These are phyloP conservation scores for Theonella swinhoei DNA, from an alignment of 37 sponge, comb jelly and placozoan species.

Conservation along the genomic window DNA sequence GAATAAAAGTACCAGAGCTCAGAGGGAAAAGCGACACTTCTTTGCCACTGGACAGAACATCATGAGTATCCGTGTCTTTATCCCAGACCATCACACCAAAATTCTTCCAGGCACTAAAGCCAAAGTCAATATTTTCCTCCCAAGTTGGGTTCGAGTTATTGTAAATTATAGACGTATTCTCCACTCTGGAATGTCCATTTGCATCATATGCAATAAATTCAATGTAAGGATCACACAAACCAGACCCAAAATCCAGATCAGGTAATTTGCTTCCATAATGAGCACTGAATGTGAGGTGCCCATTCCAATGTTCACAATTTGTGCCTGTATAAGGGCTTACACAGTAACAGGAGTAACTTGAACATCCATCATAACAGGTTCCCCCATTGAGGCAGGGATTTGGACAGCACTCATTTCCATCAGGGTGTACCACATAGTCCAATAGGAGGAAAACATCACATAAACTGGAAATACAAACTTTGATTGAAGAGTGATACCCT, in stretches of 20 bases:
- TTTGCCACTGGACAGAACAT: background rate
- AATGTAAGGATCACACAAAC: background rate
- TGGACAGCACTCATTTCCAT: conserved; percentile 3
- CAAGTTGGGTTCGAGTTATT: background rate
- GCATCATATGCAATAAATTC: background rate
- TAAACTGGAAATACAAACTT: no score
- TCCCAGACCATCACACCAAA: background rate
- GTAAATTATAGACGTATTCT: background rate
- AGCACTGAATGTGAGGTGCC: background rate
- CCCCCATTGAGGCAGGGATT: conserved; percentile 25
- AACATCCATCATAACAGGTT: background rate
- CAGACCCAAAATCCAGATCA: background rate
- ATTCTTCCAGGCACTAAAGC: background rate
- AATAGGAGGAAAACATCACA: background rate
- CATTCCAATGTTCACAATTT: background rate
- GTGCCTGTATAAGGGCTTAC: background rate
- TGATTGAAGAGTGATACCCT: no score
- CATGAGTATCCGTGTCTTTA: background rate
- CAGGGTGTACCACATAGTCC: background rate
- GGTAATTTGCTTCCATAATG: background rate
- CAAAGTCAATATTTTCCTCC: background rate
- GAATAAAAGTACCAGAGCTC: no score
- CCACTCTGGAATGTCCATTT: no score
- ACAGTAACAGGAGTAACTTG: background rate
- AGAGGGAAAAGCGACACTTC: no score